Base-by-base conservation (phyloP, 2,113 vertebrate species). In the Cygnus buccinator region DNA sequence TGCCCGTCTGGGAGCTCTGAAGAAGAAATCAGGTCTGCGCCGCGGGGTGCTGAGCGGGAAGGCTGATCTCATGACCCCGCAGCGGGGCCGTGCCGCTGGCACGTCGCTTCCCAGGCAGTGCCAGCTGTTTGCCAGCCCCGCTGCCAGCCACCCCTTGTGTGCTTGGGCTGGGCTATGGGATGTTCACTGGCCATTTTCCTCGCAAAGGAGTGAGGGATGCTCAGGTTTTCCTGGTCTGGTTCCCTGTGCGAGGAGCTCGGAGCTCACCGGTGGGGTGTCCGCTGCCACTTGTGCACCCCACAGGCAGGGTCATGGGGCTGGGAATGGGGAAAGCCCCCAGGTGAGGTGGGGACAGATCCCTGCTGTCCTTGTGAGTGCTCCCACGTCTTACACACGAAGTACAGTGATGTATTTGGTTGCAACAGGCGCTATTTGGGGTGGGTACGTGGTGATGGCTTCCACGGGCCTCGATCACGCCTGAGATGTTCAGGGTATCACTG, bases 391-490 rank as follows among this genome's bases (percentile, higher is more conserved):
- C 39, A 35, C 39, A 3, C 19, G 5, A 10, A 26, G 29, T 46
- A 41, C 0, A 0, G 62, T 2, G 37, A 16, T 4, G 1, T 1
- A 0, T 41, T 29, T 0, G 0, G 2, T 21, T 18, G 3, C 11
- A 13, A 7, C 17, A 7, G 16, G 1, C 1, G 23, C 10, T 11
- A 4, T 5, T 65, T 15, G 9, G 23, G 10, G 35, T 43, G 41
- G 57, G 14, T 3, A 0, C 0, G 26, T 79, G n/a, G 37, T 58
- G 39, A 4, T 66, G 87, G 81, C 70, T 75, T 62, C 63, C 35
- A 0, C 0, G 10, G 6, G 2, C 12, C 65, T 71, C 86, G 43
- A 35, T 58, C 41, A 3, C 63, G 7, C 52, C 23, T 43, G 3
- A 0, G 7, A 5, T 39, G 26, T 44, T 29, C 70, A n/a, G 44